Evolutionary conservation across 2,113 vertebrate species (phyloP).

Genomic region (Colinus virginianus): DNA sequence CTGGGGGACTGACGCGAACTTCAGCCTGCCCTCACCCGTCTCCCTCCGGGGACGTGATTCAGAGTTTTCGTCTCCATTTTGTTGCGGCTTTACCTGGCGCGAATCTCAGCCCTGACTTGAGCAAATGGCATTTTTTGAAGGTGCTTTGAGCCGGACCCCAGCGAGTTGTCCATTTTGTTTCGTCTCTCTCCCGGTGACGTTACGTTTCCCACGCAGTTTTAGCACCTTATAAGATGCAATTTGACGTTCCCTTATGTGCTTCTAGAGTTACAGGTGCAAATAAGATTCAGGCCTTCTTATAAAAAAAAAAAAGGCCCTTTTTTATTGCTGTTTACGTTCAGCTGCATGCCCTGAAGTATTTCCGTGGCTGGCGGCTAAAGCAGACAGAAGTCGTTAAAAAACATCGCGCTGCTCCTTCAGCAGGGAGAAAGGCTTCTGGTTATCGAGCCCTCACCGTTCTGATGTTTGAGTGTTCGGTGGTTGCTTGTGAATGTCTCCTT

Average conservation of each 20-base stretch:
- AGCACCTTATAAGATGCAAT: background rate
- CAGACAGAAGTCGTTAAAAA: conserved; percentile 19
- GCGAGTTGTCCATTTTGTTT: conserved; percentile 61
- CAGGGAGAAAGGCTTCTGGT: conserved; percentile 8
- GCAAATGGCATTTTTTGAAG: conserved; percentile 3
- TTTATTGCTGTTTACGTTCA: background rate
- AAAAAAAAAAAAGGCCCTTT: background rate
- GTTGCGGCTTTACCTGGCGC: background rate
- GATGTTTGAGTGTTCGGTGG: background rate
- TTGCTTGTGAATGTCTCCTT: background rate
- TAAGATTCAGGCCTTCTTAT: background rate
- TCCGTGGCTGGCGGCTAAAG: conserved; percentile 9
- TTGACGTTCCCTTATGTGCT: background rate
- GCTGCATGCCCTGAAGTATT: background rate
- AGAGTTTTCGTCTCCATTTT: conserved; percentile 10
- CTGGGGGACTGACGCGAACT: conserved; percentile 26
- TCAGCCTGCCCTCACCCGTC: conserved; percentile 5
- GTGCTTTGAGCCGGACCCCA: background rate
- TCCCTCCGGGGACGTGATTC: background rate
- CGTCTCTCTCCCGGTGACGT: background rate
- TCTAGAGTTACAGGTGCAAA: conserved; percentile 10
- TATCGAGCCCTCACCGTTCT: conserved; percentile 8
- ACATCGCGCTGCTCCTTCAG: background rate
- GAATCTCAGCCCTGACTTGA: background rate
- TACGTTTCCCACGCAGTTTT: background rate